Base-by-base conservation (phyloP, 2,888 invertebrate species). In the Drosophila macrospina region DNA sequence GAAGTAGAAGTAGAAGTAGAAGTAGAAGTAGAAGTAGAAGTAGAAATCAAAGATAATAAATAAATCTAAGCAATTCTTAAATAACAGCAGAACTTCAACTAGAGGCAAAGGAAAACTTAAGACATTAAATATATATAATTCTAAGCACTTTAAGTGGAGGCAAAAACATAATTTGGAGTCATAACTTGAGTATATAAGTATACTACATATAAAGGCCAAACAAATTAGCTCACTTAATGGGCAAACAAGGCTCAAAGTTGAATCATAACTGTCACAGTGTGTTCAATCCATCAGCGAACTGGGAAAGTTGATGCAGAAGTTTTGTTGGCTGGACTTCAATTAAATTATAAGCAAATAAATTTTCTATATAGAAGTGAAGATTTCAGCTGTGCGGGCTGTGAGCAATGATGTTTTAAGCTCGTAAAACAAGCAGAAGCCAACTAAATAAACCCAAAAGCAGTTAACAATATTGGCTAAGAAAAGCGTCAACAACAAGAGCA, bases 341-440 rank as follows among this genome's bases (percentile, higher is more conserved):
- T 86, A 84, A 86, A 84, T 84, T 86, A 86, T 86, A 84, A 74
- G 80, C 75, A 84, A 84, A 84, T 84, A 84, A 84, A 86, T 77
- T 67, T 67, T 20, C 20, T 78, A 56, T 69, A 77, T 63, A 65
- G 36, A 44, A n/a, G n/a, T 26, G 34, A 11, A 42, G 16, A 20
- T 11, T 1, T n/a, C n/a, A n/a, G n/a, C 10, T 36, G 36, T n/a
- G 41, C 36, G 26, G 50, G 20, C 48, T 41, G 13, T 32, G 54
- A 28, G 71, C 42, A 64, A 59, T 42, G 69, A 60, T 65, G 72
- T 75, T 75, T 65, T 45, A 67, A 74, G 83, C 80, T 78, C 80
- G 77, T 83, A 83, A 85, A 83, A 78, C 74, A 86, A 69, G 80
- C 81, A 69, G 52, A 74, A 65, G 69, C 42, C 63, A 79, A 65